These are phyloP conservation scores for Cervus canadensis DNA, from an alignment of 2,113 vertebrate genomes.

Conservation along the genomic window DNA sequence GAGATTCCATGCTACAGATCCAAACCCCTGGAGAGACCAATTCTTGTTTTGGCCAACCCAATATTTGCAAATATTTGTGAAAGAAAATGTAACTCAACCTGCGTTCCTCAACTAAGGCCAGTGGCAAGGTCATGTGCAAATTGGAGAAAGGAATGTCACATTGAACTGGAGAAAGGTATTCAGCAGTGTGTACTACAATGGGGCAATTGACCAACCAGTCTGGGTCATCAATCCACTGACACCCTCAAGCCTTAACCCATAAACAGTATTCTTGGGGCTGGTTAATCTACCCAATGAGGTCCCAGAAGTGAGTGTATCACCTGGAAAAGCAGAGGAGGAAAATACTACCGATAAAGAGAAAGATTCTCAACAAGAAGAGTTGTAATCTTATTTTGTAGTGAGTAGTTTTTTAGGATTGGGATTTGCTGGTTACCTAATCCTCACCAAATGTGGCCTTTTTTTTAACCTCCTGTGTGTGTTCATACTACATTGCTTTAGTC, in stretches of 20 bases:
- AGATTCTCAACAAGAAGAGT: not conserved
- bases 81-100: slow-evolving; percentile 4
- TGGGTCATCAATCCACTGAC: not conserved
- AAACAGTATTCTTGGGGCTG: not conserved
- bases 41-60: not conserved
- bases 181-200: not conserved
- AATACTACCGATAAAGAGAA: not conserved
- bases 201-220: not conserved
- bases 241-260: not conserved
- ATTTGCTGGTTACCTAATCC: not conserved
- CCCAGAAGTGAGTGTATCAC: not conserved
- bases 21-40: not conserved
- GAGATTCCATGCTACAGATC: not conserved
- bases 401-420: not conserved
- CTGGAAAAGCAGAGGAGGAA: not conserved
- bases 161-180: not conserved
- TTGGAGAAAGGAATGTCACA: not conserved
- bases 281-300: not conserved
- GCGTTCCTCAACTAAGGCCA: not conserved
- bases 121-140: not conserved
- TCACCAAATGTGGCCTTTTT: not conserved
- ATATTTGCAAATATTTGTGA: slow-evolving; percentile 16
- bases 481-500: not conserved
- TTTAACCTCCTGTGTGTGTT: not conserved
- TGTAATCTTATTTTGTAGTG: not conserved